Conservation (phyloP, 2,113 vertebrate genomes). For the Alaudala cheleensis region DNA sequence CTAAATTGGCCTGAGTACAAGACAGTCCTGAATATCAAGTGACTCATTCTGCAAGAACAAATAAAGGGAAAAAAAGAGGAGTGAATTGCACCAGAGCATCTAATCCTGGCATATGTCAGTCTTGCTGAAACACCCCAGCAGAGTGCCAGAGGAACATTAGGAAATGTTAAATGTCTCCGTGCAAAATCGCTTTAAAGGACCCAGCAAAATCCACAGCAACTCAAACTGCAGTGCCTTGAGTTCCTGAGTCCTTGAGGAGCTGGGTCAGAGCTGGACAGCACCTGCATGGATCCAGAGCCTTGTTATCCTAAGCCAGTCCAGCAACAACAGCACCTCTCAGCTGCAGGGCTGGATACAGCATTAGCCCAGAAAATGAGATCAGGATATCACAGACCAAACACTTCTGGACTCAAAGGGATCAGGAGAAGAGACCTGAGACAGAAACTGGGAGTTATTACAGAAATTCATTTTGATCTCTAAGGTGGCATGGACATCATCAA, state of each 20-base stretch:
- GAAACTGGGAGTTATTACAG: background rate
- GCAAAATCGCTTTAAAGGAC: background rate
- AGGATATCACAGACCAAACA: background rate
- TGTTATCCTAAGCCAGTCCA: background rate
- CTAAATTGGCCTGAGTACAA: background rate
- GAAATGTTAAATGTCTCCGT: background rate
- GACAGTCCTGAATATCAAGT: background rate
- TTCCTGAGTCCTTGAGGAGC: background rate
- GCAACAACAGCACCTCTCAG: background rate
- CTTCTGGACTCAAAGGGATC: background rate
- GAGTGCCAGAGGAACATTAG: background rate
- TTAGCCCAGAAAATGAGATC: background rate
- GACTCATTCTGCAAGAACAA: background rate
- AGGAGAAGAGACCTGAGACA: background rate
- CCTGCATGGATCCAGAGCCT: background rate
- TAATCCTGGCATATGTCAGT: background rate
- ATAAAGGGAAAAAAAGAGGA: background rate
- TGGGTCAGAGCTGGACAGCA: background rate
- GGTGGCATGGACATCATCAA: background rate
- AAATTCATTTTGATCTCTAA: background rate
- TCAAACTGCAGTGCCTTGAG: background rate
- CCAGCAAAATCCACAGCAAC: background rate
- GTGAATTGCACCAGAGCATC: background rate
- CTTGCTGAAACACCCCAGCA: background rate
- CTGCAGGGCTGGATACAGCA: background rate